Conservation (phyloP, 2,888 invertebrate species). For the Leptopterna dolabrata region DNA sequence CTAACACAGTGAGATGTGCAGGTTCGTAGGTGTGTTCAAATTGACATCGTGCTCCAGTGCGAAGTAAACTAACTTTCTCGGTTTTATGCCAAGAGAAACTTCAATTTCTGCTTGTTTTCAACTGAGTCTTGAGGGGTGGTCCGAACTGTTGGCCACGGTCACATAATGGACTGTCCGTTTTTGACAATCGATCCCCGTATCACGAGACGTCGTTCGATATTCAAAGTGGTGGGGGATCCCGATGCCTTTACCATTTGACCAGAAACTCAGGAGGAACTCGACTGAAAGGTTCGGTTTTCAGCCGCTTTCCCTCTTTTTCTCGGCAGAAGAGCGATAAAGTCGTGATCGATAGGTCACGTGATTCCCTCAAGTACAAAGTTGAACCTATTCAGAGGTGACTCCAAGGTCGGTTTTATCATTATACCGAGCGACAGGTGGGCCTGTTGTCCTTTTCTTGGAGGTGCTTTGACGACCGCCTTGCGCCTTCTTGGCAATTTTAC, state of each 20-base stretch:
- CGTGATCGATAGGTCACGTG: conserved; percentile 1
- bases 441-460: neutral
- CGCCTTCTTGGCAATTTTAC: too few relatives aligned
- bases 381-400: neutral
- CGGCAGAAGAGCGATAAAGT: neutral
- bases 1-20: too few relatives aligned
- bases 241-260: neutral
- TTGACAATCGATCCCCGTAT: neutral
- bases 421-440: neutral
- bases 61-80: neutral
- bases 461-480: neutral
- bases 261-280: neutral
- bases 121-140: neutral
- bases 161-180: conserved; percentile 24
- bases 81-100: neutral
- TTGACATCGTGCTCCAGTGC: neutral
- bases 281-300: neutral
- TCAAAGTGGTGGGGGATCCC: neutral
- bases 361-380: neutral
- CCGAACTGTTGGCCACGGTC: conserved; percentile 9
- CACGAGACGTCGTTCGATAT: neutral
- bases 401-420: neutral
- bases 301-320: neutral
- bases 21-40: too few relatives aligned
- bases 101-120: neutral